These are phyloP conservation scores for Drosophila eohydei DNA, from an alignment of 2,888 invertebrate genomes.

Conservation along the genomic window DNA sequence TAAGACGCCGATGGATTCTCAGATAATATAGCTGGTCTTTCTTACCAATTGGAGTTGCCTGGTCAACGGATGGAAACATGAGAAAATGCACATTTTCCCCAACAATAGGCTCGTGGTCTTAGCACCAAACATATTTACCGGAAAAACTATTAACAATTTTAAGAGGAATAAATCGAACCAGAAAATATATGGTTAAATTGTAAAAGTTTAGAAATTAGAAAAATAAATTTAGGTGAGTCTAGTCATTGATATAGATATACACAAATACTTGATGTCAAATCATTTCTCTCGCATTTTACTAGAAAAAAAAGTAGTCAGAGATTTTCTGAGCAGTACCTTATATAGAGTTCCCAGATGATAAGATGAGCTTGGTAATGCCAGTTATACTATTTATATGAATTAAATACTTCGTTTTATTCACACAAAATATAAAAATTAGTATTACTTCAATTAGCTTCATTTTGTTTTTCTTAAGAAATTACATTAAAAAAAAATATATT, in stretches of 20 bases:
- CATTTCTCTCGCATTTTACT: too few species aligned
- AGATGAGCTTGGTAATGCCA: neutral
- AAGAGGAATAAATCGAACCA: neutral
- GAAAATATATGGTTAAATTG: neutral
- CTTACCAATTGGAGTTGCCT: slow-evolving; percentile 4
- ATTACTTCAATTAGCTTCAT: slow-evolving; percentile 2
- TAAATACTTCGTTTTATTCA: slow-evolving; percentile 28
- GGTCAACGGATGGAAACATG: neutral
- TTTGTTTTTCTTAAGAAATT: neutral
- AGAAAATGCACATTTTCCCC: neutral
- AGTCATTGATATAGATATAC: too few species aligned
- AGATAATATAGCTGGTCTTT: neutral
- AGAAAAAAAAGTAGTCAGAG: too few species aligned
- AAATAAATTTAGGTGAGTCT: too few species aligned
- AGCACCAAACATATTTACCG: slow-evolving; percentile 1
- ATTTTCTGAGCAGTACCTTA: neutral
- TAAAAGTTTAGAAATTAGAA: neutral
- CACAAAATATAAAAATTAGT: slow-evolving; percentile 9
- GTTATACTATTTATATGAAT: slow-evolving; percentile 1
- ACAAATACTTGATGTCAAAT: too few species aligned
- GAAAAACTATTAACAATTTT: neutral
- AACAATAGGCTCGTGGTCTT: neutral
- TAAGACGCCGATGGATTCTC: neutral
- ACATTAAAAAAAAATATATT: slow-evolving; percentile 4
- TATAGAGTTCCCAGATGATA: neutral